Evolutionary conservation across 2,113 vertebrate species (phyloP).

Genomic region (Paracanthobrama guichenoti): DNA sequence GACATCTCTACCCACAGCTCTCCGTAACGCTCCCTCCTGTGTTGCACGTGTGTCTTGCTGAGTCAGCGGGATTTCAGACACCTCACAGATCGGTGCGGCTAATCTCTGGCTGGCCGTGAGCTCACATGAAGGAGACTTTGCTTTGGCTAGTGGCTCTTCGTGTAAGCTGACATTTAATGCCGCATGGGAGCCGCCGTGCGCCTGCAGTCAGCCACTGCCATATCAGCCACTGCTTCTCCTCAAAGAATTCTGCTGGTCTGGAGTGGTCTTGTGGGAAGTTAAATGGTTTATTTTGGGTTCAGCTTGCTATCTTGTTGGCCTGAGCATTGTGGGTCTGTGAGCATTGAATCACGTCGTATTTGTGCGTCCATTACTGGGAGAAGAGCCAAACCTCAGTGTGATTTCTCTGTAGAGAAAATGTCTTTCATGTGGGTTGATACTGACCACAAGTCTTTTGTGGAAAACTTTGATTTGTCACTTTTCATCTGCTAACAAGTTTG

Average conservation of each 20-base stretch:
- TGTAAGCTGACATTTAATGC: not conserved
- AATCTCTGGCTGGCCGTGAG: not conserved
- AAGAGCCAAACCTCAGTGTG: not conserved
- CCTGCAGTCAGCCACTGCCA: not conserved
- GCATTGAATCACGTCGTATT: not conserved
- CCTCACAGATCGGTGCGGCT: not conserved
- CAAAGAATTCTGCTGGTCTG: not conserved
- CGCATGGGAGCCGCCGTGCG: not conserved
- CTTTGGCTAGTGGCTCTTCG: not conserved
- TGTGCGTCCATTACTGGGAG: not conserved
- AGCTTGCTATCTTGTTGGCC: not conserved
- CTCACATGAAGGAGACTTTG: not conserved
- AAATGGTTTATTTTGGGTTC: not conserved
- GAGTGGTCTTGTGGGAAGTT: not conserved
- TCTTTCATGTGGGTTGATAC: not conserved
- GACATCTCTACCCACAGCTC: not conserved
- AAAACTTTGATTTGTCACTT: not conserved
- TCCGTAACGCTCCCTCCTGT: not conserved
- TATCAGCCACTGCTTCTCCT: not conserved
- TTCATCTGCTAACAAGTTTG: not conserved
- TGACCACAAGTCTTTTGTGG: not conserved
- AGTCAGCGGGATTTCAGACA: slow-evolving; percentile 30
- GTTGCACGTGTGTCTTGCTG: not conserved
- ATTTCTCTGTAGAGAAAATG: not conserved
- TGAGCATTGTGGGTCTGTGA: not conserved